Conservation (phyloP, 2,888 invertebrate genomes). For the Meganola albula region DNA sequence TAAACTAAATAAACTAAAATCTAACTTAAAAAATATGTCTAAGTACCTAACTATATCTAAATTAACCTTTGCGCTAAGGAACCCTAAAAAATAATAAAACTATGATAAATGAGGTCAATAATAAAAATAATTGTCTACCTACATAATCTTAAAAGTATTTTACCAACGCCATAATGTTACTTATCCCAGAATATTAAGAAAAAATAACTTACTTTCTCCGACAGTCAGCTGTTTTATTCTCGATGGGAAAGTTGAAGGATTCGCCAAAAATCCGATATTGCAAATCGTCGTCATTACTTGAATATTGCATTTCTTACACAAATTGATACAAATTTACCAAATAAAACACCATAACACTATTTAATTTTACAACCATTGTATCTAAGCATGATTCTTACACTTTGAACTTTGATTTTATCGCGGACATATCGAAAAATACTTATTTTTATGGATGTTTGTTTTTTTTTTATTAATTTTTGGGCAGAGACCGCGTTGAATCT, state of each 20-base stretch:
- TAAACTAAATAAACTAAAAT: too few relatives aligned
- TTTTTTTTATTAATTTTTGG: slow-evolving; percentile 26
- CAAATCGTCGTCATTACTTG: slow-evolving; percentile 71
- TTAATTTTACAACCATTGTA: slow-evolving; percentile 63
- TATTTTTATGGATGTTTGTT: slow-evolving; percentile 13
- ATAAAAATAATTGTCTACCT: too few relatives aligned
- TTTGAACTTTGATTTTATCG: slow-evolving; percentile 18
- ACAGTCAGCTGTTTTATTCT: slow-evolving; percentile 43
- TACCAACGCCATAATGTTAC: too few relatives aligned
- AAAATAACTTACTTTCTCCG: slow-evolving; percentile 61
- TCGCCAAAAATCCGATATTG: slow-evolving; percentile 76
- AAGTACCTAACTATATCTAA: too few relatives aligned
- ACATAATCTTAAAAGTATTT: too few relatives aligned
- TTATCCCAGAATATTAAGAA: too few relatives aligned
- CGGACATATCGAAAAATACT: slow-evolving; percentile 16
- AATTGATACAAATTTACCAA: slow-evolving; percentile 44
- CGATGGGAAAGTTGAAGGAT: slow-evolving; percentile 61
- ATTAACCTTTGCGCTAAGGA: too few relatives aligned
- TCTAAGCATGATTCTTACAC: slow-evolving; percentile 37
- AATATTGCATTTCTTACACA: slow-evolving; percentile 74
- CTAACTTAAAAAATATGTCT: too few relatives aligned
- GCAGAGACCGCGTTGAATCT: slow-evolving; percentile 39
- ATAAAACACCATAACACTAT: slow-evolving; percentile 61
- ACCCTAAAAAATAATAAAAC: too few relatives aligned
- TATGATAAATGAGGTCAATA: too few relatives aligned